Evolutionary conservation across 2,797 vertebrate species (phyloP).

Genomic region (Champsocephalus gunnari): DNA sequence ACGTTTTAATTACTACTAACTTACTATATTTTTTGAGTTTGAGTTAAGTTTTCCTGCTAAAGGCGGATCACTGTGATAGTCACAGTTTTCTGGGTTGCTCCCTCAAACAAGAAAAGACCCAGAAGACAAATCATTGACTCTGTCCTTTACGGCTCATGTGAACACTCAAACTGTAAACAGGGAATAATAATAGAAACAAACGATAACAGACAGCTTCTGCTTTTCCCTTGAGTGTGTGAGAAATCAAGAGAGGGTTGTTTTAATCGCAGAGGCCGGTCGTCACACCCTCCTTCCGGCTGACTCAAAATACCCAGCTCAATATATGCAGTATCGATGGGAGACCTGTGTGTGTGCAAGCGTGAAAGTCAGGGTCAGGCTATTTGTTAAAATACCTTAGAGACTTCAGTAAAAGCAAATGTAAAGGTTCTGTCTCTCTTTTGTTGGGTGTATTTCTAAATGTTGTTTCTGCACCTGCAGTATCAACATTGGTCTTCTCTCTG

Average conservation of each 20-base stretch:
- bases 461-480: slow-evolving; percentile 24
- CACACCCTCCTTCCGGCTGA: slow-evolving; percentile 50
- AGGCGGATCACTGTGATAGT: slow-evolving; percentile 24
- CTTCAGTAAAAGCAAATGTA: background rate
- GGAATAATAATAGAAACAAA: slow-evolving; percentile 76
- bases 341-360: slow-evolving; percentile 2
- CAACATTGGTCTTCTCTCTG: slow-evolving; percentile 21
- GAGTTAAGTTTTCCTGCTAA: slow-evolving; percentile 18
- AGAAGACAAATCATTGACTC: slow-evolving; percentile 24
- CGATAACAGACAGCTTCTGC: slow-evolving; percentile 73
- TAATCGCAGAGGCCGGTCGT: slow-evolving; percentile 60
- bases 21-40: slow-evolving; percentile 5
- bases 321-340: slow-evolving; percentile 30
- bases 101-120: slow-evolving; percentile 29
- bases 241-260: slow-evolving; percentile 80
- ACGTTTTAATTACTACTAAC: too few relatives aligned
- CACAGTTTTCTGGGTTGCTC: slow-evolving; percentile 16
- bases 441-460: too few relatives aligned
- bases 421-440: background rate
- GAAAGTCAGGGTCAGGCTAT: slow-evolving; percentile 8
- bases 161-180: slow-evolving; percentile 64
- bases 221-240: slow-evolving; percentile 70
- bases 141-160: slow-evolving; percentile 54
- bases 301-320: slow-evolving; percentile 58
- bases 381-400: slow-evolving; percentile 1